Evolutionary conservation across 2,888 invertebrate species (phyloP), one percentile per base, ranked within the genome.

Genomic region (Cerastoderma edule): DNA sequence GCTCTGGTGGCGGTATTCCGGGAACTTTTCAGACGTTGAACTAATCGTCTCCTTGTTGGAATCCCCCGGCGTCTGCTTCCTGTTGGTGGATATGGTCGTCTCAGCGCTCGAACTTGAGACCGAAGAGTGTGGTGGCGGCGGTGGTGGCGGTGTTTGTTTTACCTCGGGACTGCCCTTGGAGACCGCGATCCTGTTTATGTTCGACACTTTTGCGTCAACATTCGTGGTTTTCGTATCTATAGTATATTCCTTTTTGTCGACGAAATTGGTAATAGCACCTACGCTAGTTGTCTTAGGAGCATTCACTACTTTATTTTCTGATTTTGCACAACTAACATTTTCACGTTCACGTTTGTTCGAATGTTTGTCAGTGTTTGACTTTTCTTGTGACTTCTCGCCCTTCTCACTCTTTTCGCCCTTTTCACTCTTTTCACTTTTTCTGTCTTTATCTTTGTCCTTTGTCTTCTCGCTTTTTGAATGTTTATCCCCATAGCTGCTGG

Each of bases 1-100:
- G 35, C 81, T 78, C 22, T 78, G 81, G 22, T 81, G 81, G 13
- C 81, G 63, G 32, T 81, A 81, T 71, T 81, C 81, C 10, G 81
- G 75, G 24, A 75, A 60, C 27, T 63, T 63, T 27, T 48, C 69
- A n/a, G 64, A 54, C 1, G 68, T 48, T 13, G 56, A 44, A 30
- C 76, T 33, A 13, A 74, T 56, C 13, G 53, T 63, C 10, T 71
- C 67, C 22, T 57, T 65, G 32, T 1, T 33, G 19, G 46, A 13
- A n/a, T 71, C 67, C 30, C 22, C 39, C 33, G 32, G 50, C 3
- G 35, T 60, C 10, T 54, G 54, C 13, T 28, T 39, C 10, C 54
- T 54, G 8, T 10, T 30, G 24, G 35, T n/a, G 2, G 50, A 35
- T 5, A n/a, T 24, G 8, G 27, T 19, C 1, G 33, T 33, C n/a